phyloP scores from a whole-genome alignment of 2,888 invertebrate species.

The Clusia tigrina region DNA sequence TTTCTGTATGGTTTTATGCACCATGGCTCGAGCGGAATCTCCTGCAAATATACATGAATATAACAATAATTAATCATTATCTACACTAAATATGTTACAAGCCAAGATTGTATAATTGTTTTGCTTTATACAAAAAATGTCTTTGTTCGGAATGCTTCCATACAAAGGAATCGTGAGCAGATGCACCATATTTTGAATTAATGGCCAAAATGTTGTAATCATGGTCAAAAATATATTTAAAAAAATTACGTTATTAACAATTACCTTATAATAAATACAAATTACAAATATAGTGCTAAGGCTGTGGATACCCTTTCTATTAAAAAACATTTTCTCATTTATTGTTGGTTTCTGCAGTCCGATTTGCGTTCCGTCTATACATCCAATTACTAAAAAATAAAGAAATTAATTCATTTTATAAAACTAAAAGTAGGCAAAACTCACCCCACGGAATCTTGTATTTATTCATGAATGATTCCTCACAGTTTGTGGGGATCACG shows the following conservation, averaged over 20 bases:
- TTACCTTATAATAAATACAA: background rate
- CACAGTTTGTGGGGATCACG: no score
- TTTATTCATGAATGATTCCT: no score
- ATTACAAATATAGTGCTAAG: background rate
- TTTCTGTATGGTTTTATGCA: background rate
- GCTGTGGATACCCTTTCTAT: constrained; percentile 7
- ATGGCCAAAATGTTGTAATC: background rate
- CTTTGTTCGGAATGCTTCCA: background rate
- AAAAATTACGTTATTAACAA: no score
- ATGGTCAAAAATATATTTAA: background rate
- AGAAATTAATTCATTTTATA: background rate
- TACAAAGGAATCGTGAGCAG: background rate
- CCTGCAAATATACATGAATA: background rate
- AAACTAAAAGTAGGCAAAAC: no score
- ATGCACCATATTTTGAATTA: background rate
- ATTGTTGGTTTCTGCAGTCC: constrained; percentile 8
- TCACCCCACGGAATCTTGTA: no score
- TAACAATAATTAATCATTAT: background rate
- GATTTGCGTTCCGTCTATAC: constrained; percentile 14
- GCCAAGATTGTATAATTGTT: background rate
- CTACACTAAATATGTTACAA: background rate
- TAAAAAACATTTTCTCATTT: constrained; percentile 11
- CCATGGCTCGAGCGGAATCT: background rate
- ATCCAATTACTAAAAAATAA: constrained; percentile 8
- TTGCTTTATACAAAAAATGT: background rate